Percentiles rank a stretch among this genome's conserved stretches.
Evolutionary conservation across 2,113 vertebrate species (phyloP).

Genomic region (Clinocottus analis): DNA sequence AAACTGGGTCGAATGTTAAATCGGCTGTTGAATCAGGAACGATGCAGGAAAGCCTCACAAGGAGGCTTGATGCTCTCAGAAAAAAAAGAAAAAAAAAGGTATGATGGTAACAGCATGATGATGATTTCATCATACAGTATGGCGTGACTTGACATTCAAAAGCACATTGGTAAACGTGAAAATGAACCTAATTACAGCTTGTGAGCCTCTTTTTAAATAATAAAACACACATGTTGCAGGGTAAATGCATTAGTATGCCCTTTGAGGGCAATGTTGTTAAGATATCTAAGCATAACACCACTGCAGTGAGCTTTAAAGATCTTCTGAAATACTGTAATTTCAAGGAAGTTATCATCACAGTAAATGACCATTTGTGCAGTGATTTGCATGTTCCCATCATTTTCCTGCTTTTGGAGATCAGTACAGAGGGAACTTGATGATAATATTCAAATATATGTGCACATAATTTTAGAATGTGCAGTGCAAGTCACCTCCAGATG

Average conservation of each 20-base stretch:
- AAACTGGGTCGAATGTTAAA: conserved; percentile 84
- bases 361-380: neutral
- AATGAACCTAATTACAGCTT: conserved; percentile 28
- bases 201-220: conserved; percentile 29
- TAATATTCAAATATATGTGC: conserved; percentile 73
- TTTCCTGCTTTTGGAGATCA: conserved; percentile 44
- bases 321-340: conserved; percentile 24
- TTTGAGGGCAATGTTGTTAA: conserved; percentile 25
- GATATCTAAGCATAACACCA: conserved; percentile 26
- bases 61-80: conserved; percentile 56
- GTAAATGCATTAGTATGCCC: conserved; percentile 27
- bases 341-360: conserved; percentile 18
- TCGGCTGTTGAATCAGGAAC: conserved; percentile 76
- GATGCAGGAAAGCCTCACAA: conserved; percentile 66
- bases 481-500: conserved; percentile 70
- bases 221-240: conserved; percentile 16
- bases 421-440: conserved; percentile 55
- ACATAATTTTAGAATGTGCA: conserved; percentile 60
- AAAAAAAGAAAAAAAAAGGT: conserved; percentile 49
- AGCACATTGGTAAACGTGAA: conserved; percentile 27
- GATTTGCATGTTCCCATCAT: conserved; percentile 50
- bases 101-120: conserved; percentile 33
- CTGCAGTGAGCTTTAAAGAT: neutral
- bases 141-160: conserved; percentile 31
- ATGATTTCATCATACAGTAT: conserved; percentile 26